Evolutionary conservation across 2,888 invertebrate species (phyloP).

Genomic region (Leucophenga montana): DNA sequence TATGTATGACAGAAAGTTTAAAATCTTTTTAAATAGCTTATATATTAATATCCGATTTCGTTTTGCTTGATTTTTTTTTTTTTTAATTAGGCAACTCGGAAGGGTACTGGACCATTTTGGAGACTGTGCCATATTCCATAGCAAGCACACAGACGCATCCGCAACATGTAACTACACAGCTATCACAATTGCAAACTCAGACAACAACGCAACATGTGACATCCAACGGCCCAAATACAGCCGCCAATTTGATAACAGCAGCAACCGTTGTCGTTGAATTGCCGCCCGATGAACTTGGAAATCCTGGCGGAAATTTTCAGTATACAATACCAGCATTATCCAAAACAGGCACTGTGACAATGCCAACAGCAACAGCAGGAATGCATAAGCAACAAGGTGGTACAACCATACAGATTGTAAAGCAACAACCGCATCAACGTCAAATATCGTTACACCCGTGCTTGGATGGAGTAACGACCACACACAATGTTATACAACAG

Average conservation of each 20-base stretch:
- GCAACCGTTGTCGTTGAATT: slow-evolving; percentile 71
- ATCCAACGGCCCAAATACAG: slow-evolving; percentile 41
- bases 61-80: not conserved
- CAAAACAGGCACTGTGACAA: slow-evolving; percentile 54
- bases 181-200: slow-evolving; percentile 27
- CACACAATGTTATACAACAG: slow-evolving; percentile 41
- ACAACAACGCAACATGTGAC: slow-evolving; percentile 36
- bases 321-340: slow-evolving; percentile 66
- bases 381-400: slow-evolving; percentile 55
- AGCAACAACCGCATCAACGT: slow-evolving; percentile 47
- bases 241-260: slow-evolving; percentile 56
- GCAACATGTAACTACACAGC: slow-evolving; percentile 16
- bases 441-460: slow-evolving; percentile 42
- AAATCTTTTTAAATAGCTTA: no score
- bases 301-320: slow-evolving; percentile 69
- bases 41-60: not conserved
- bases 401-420: slow-evolving; percentile 69
- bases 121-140: slow-evolving; percentile 70
- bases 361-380: slow-evolving; percentile 45
- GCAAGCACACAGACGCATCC: slow-evolving; percentile 41
- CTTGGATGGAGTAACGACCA: slow-evolving; percentile 29
- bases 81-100: slow-evolving; percentile 56
- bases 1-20: not conserved
- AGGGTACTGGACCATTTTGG: slow-evolving; percentile 72
- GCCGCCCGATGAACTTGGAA: slow-evolving; percentile 67